Evolutionary conservation across 2,888 invertebrate species (phyloP).

Genomic region (Autographa pulchrina): DNA sequence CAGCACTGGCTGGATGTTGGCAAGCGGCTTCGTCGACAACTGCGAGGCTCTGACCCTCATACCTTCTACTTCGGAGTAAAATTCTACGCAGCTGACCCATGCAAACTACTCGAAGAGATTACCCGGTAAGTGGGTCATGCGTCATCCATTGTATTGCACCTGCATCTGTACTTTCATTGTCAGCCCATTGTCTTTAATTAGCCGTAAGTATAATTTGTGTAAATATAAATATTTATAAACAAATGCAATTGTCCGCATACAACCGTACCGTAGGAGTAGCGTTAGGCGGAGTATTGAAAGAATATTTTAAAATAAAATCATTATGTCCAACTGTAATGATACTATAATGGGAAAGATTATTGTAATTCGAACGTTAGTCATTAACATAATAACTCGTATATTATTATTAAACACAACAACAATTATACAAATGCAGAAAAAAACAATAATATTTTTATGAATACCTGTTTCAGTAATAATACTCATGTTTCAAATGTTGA

Average conservation of each 20-base stretch:
- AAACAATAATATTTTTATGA: background rate
- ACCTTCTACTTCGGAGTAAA: constrained; percentile 99
- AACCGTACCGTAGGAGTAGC: background rate
- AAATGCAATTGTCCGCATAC: background rate
- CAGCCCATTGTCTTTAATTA: constrained; percentile 16
- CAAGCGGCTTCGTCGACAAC: constrained; percentile 96
- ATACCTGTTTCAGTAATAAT: background rate
- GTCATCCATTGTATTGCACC: constrained; percentile 30
- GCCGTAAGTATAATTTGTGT: background rate
- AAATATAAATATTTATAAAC: background rate
- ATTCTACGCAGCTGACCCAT: constrained; percentile 99
- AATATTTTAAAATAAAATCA: background rate
- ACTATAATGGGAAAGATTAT: background rate
- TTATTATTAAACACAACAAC: background rate
- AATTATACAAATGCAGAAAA: too few species aligned
- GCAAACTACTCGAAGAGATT: constrained; percentile 98
- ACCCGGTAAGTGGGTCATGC: constrained; percentile 91
- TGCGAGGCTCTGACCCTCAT: constrained; percentile 94
- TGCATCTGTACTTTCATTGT: constrained; percentile 12
- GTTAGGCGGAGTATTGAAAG: background rate
- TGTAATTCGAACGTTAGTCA: background rate
- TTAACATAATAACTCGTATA: background rate
- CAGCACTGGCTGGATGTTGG: constrained; percentile 98
- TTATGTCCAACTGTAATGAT: background rate
- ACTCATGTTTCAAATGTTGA: background rate